phyloP scores from a whole-genome alignment of 2,113 vertebrate genomes.

The Daphoenositta chrysoptera region DNA sequence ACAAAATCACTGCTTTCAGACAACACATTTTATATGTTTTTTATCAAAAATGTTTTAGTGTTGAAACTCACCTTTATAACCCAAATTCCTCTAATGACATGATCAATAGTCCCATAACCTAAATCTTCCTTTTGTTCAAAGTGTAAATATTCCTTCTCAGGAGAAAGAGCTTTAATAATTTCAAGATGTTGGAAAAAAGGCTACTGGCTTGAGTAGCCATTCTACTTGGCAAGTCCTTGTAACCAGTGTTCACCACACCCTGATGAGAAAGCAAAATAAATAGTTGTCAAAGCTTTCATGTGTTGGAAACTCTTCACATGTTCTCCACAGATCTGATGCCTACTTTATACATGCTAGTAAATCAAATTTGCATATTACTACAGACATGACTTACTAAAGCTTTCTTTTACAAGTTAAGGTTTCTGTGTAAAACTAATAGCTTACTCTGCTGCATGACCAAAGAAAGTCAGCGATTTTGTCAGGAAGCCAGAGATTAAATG shows the following conservation, averaged over 20 bases:
- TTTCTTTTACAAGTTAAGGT: slow-evolving; percentile 51
- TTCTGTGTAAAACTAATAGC: slow-evolving; percentile 46
- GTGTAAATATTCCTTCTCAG: slow-evolving; percentile 82
- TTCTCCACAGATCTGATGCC: not conserved
- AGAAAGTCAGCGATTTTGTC: slow-evolving; percentile 49
- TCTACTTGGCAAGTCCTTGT: slow-evolving; percentile 81
- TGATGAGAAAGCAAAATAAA: slow-evolving; percentile 58
- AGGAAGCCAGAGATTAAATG: slow-evolving; percentile 52
- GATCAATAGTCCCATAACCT: slow-evolving; percentile 76
- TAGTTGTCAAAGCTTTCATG: slow-evolving; percentile 30
- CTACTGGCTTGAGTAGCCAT: slow-evolving; percentile 85
- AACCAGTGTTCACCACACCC: slow-evolving; percentile 84
- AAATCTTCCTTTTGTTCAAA: slow-evolving; percentile 79
- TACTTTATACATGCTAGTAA: slow-evolving; percentile 28
- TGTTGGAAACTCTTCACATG: slow-evolving; percentile 19
- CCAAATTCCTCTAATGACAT: slow-evolving; percentile 76
- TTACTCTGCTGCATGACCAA: slow-evolving; percentile 36
- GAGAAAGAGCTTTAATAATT: slow-evolving; percentile 84
- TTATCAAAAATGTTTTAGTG: not conserved
- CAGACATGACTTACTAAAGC: slow-evolving; percentile 23
- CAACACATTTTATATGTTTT: not conserved
- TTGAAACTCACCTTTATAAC: slow-evolving; percentile 75
- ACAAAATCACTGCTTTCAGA: not conserved
- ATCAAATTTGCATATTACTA: slow-evolving; percentile 32
- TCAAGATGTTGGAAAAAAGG: slow-evolving; percentile 85